phyloP scores from a whole-genome alignment of 2,888 invertebrate genomes.

The Bruchidius siliquastri region DNA sequence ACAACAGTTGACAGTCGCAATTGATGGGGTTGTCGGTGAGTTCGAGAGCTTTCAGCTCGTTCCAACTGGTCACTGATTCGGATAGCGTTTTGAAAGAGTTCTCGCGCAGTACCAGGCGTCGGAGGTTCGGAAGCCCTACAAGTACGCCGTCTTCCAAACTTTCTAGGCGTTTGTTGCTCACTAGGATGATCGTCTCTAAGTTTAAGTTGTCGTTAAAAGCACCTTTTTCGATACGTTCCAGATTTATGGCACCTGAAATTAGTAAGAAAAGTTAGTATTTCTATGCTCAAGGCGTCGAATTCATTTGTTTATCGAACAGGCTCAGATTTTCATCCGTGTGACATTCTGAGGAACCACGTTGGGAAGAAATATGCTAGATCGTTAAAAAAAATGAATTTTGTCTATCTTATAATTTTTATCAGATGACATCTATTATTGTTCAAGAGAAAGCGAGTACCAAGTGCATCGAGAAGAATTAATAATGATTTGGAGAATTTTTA shows the following conservation, averaged over 20 bases:
- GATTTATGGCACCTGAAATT: constrained; percentile 60
- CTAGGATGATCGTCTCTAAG: constrained; percentile 69
- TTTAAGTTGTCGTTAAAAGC: constrained; percentile 78
- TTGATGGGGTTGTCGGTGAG: constrained; percentile 77
- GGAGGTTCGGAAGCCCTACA: constrained; percentile 72
- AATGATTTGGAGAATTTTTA: no score
- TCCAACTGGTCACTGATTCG: constrained; percentile 77
- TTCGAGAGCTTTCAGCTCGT: constrained; percentile 69
- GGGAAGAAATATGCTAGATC: no score
- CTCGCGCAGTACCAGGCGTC: constrained; percentile 70
- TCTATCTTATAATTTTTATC: no score
- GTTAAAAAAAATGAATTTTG: no score
- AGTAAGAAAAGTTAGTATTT: not conserved
- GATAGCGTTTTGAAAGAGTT: constrained; percentile 71
- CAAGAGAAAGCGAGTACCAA: no score
- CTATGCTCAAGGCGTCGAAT: no score
- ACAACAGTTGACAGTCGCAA: constrained; percentile 76
- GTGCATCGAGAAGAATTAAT: no score
- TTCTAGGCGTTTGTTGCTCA: constrained; percentile 71
- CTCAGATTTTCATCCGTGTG: no score
- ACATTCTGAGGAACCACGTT: no score
- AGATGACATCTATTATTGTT: no score
- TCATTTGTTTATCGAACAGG: no score
- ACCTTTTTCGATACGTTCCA: constrained; percentile 69
- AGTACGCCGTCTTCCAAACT: constrained; percentile 72